Evolutionary conservation across 2,113 vertebrate genomes (phyloP).

Genomic region (Sarotherodon lohbergeri): DNA sequence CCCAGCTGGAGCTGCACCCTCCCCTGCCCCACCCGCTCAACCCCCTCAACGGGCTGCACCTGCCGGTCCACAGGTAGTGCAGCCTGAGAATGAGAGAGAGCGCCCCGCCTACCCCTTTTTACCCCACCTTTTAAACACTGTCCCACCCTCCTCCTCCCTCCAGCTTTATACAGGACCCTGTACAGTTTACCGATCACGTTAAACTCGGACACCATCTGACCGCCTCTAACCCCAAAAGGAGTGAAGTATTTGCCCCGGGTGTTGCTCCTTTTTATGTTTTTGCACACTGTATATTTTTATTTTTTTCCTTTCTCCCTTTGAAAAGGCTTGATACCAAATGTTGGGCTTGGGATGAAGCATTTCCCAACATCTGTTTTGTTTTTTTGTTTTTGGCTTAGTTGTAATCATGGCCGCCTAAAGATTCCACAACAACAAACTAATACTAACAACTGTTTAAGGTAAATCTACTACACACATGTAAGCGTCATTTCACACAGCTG

Average conservation of each 20-base stretch:
- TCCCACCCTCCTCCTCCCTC: background rate
- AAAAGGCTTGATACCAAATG: slow-evolving; percentile 44
- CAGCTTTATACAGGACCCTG: slow-evolving; percentile 36
- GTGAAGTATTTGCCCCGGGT: slow-evolving; percentile 79
- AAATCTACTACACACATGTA: background rate
- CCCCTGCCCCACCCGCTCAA: slow-evolving; percentile 77
- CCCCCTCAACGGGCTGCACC: slow-evolving; percentile 90
- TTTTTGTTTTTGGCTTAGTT: background rate
- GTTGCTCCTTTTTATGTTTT: slow-evolving; percentile 30
- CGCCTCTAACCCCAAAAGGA: slow-evolving; percentile 59
- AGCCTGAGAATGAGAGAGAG: slow-evolving; percentile 31
- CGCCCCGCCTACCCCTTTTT: slow-evolving; percentile 74
- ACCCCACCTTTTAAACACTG: slow-evolving; percentile 21
- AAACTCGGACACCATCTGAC: background rate
- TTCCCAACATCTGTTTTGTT: background rate
- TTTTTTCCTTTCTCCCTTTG: background rate
- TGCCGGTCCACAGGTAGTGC: slow-evolving; percentile 90
- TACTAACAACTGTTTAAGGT: background rate
- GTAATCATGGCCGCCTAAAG: background rate
- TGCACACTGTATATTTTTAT: slow-evolving; percentile 17
- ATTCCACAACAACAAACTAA: background rate
- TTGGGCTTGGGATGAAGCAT: background rate
- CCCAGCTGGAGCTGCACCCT: slow-evolving; percentile 94
- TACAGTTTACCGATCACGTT: slow-evolving; percentile 31
- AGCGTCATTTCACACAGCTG: background rate